These are phyloP conservation scores for Poecile atricapillus DNA, from an alignment of 2,113 vertebrate species.

Conservation along the genomic window DNA sequence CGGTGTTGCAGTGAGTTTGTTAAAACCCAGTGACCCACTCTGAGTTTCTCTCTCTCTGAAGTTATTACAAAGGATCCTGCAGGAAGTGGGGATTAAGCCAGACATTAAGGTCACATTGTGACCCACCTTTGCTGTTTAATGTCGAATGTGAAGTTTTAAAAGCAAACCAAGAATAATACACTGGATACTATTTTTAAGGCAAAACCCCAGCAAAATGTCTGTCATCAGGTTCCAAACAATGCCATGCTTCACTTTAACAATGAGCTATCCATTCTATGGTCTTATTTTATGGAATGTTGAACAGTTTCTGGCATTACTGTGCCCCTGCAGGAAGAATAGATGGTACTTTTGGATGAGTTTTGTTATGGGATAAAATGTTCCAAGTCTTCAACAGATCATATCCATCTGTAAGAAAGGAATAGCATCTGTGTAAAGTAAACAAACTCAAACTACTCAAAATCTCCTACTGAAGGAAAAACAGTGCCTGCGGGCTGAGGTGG, in stretches of 20 bases:
- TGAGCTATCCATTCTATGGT: conserved; percentile 20
- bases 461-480: background rate
- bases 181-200: conserved; percentile 12
- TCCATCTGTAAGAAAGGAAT: conserved; percentile 39
- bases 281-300: conserved; percentile 61
- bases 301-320: conserved; percentile 44
- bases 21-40: background rate
- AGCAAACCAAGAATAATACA: background rate
- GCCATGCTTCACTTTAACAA: background rate
- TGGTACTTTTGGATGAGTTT: conserved; percentile 57
- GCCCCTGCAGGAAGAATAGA: conserved; percentile 63
- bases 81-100: background rate
- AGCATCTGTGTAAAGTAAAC: conserved; percentile 29
- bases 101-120: background rate
- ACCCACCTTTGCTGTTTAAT: background rate
- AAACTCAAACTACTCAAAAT: background rate
- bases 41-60: background rate
- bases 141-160: background rate
- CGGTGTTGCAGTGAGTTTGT: background rate
- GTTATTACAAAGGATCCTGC: background rate
- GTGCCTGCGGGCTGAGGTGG: background rate
- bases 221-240: background rate
- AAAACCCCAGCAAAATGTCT: background rate
- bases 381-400: conserved; percentile 48
- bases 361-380: conserved; percentile 49